These are phyloP conservation scores for Trichonephila clavipes DNA, from an alignment of 1,140 invertebrate genomes.

Conservation along the genomic window DNA sequence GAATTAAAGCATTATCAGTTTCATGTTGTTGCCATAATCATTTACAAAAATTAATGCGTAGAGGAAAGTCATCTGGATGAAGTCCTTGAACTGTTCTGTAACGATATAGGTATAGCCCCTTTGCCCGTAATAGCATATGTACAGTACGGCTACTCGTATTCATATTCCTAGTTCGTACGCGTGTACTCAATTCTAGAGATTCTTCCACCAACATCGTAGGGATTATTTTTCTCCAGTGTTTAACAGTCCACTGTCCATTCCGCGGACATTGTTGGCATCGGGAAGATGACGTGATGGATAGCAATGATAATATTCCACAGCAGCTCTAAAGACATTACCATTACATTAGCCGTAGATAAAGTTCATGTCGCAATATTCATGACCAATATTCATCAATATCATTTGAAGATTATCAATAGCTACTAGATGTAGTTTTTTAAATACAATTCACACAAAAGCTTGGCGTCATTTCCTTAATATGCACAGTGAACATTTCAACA, in stretches of 20 bases:
- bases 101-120: no score
- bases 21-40: no score
- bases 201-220: background rate
- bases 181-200: background rate
- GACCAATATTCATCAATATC: background rate
- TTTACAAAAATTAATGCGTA: no score
- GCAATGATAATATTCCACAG: background rate
- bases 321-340: background rate
- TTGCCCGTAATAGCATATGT: no score
- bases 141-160: no score
- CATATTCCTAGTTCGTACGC: no score
- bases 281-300: background rate
- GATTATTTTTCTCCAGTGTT: background rate
- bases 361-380: background rate
- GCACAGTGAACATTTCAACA: background rate
- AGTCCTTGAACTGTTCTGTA: no score
- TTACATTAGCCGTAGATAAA: background rate
- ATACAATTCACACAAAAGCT: background rate
- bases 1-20: no score
- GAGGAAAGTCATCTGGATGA: no score
- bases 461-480: background rate
- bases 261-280: background rate
- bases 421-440: background rate
- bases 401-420: background rate
- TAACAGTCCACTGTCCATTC: background rate